These are phyloP conservation scores for Lerista edwardsae DNA, from an alignment of 2,797 vertebrate genomes.

Conservation along the genomic window DNA sequence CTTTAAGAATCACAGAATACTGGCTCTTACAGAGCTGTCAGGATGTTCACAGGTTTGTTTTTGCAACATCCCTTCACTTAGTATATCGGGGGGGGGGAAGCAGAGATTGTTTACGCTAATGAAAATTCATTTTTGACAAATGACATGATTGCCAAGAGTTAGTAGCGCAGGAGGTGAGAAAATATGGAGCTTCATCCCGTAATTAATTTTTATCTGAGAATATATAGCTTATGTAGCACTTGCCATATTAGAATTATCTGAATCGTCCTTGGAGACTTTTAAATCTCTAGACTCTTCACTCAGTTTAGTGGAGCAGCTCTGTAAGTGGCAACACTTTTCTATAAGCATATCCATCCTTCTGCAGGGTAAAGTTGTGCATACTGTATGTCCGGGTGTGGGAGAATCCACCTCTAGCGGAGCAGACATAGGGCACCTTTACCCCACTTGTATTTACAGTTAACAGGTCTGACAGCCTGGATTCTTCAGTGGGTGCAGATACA, in stretches of 20 bases:
- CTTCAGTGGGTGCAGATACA: too few species aligned
- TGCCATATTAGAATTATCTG: constrained; percentile 26
- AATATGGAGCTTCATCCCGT: neutral
- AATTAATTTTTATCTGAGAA: constrained; percentile 23
- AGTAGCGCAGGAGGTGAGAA: neutral
- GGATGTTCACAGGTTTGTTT: neutral
- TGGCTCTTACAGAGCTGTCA: neutral
- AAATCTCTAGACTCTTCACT: constrained; percentile 14
- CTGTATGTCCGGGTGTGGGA: neutral
- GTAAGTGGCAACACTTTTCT: neutral
- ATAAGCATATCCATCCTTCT: neutral
- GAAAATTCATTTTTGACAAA: constrained; percentile 18
- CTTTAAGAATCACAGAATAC: too few species aligned
- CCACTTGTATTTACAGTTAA: neutral
- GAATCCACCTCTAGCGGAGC: neutral
- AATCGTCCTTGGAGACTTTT: constrained; percentile 30
- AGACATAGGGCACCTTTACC: neutral
- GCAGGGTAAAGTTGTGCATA: neutral
- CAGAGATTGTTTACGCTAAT: neutral
- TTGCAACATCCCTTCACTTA: neutral
- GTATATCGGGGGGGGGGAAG: neutral
- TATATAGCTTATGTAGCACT: neutral
- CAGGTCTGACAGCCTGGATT: neutral
- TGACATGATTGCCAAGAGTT: neutral
- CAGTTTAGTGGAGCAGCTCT: neutral